Evolutionary conservation across 2,888 invertebrate genomes (phyloP).

Genomic region (Aricia artaxerxes): DNA sequence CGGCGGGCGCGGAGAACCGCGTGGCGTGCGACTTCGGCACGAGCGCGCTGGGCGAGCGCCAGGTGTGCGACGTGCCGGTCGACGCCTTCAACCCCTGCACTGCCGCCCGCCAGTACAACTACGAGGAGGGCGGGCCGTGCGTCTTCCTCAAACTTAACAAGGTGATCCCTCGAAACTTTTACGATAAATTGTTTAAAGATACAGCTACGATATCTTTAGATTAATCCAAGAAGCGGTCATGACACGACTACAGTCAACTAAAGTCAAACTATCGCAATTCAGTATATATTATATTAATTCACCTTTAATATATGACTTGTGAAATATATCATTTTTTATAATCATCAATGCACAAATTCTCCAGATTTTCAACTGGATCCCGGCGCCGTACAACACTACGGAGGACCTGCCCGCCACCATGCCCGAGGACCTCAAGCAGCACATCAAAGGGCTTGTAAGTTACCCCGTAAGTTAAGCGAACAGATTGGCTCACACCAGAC

Average conservation of each 20-base stretch:
- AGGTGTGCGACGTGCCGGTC: slow-evolving; percentile 91
- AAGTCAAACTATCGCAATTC: too few relatives aligned
- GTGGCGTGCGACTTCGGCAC: slow-evolving; percentile 84
- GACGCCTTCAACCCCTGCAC: slow-evolving; percentile 88
- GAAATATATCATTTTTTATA: background rate
- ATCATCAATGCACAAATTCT: slow-evolving; percentile 38
- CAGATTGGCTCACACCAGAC: background rate
- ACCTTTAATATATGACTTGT: too few relatives aligned
- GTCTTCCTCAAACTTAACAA: slow-evolving; percentile 98
- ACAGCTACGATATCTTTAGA: too few relatives aligned
- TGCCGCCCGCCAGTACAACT: slow-evolving; percentile 90
- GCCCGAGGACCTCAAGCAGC: slow-evolving; percentile 87
- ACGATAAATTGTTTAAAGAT: background rate
- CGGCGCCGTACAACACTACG: slow-evolving; percentile 87
- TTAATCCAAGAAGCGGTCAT: too few relatives aligned
- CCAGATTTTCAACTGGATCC: slow-evolving; percentile 94
- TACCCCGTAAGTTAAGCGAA: slow-evolving; percentile 26
- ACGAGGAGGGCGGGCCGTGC: slow-evolving; percentile 92
- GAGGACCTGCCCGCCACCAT: slow-evolving; percentile 85
- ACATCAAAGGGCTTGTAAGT: slow-evolving; percentile 80
- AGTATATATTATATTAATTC: too few relatives aligned
- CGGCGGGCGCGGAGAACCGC: slow-evolving; percentile 80
- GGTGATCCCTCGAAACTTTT: slow-evolving; percentile 70
- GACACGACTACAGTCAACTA: too few relatives aligned
- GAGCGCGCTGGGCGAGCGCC: slow-evolving; percentile 81